Conservation (phyloP, 2,888 invertebrate species). For the Colletes collaris region DNA sequence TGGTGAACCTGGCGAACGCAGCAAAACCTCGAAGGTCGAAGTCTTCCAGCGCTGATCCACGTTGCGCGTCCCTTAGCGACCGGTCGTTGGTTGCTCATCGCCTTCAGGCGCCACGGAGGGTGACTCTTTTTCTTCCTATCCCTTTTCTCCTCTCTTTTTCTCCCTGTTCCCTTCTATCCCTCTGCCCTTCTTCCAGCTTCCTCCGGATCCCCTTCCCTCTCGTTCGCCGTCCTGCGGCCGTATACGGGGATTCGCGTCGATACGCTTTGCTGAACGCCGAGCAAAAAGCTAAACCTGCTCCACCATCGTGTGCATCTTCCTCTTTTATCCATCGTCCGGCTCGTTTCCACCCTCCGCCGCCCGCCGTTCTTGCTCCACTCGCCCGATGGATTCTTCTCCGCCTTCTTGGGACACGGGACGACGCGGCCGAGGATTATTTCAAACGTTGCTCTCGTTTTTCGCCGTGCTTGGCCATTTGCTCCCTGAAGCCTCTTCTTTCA, state of each 20-base stretch:
- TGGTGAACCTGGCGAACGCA: constrained; percentile 67
- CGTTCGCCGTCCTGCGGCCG: constrained; percentile 51
- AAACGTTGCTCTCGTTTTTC: constrained; percentile 4
- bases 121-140: constrained; percentile 72
- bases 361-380: constrained; percentile 18
- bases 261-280: constrained; percentile 70
- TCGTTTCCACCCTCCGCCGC: constrained; percentile 24
- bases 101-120: constrained; percentile 69
- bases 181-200: constrained; percentile 26
- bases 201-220: constrained; percentile 31
- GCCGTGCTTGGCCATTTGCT: neutral
- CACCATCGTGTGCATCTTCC: constrained; percentile 49
- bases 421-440: constrained; percentile 22
- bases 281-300: constrained; percentile 75
- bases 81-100: constrained; percentile 67
- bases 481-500: neutral
- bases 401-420: constrained; percentile 31
- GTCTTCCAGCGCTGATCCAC: constrained; percentile 54
- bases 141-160: constrained; percentile 34
- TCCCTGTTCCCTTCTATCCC: constrained; percentile 56
- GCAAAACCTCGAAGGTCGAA: constrained; percentile 70
- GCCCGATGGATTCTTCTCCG: constrained; percentile 23
- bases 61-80: constrained; percentile 61
- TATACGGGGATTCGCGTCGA: constrained; percentile 73
- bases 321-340: constrained; percentile 38